phyloP scores from a whole-genome alignment of 2,113 vertebrate species.

The Dolichotis patagonum region DNA sequence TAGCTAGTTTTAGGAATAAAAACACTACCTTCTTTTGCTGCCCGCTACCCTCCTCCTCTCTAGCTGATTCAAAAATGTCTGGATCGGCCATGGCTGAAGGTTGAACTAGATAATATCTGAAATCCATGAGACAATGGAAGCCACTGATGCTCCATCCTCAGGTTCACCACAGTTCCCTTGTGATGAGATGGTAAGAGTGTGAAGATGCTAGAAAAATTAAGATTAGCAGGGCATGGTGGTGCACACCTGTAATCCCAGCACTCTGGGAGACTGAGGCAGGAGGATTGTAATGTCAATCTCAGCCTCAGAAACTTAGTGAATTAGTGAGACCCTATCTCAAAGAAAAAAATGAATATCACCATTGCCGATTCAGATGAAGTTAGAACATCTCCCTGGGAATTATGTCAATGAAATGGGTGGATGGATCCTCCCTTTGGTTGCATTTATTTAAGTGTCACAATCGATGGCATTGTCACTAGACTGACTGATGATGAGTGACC shows the following conservation, averaged over 20 bases:
- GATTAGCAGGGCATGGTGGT: background rate
- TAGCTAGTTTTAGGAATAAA: slow-evolving; percentile 14
- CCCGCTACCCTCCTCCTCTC: background rate
- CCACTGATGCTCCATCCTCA: fast-evolving
- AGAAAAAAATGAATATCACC: background rate
- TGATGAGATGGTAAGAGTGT: background rate
- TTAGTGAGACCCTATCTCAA: background rate
- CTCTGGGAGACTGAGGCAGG: background rate
- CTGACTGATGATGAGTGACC: background rate
- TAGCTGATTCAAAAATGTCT: background rate
- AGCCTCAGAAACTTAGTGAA: background rate
- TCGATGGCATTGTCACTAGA: background rate
- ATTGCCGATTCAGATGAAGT: background rate
- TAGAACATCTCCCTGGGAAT: background rate
- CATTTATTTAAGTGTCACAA: background rate
- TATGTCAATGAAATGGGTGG: background rate
- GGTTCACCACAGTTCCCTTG: background rate
- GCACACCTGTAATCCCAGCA: background rate
- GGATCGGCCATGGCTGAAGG: background rate
- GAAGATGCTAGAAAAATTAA: background rate
- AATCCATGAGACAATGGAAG: background rate
- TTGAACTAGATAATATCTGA: background rate
- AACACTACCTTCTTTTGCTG: background rate
- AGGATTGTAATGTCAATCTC: background rate
- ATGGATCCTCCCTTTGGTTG: background rate